Base-by-base conservation (phyloP, 2,888 invertebrate species). In the Alsophila aescularia region DNA sequence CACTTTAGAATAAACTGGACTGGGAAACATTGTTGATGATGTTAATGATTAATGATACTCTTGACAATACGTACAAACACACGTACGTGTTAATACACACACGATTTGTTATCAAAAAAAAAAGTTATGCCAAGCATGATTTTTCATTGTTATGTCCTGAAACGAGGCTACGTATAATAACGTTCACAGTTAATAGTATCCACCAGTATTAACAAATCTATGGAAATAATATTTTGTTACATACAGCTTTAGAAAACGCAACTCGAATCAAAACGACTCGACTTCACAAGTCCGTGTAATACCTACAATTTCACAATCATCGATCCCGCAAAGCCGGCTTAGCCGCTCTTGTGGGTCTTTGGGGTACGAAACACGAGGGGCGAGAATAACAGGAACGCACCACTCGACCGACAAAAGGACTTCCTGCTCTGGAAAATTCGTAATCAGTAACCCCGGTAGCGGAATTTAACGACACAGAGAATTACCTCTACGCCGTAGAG, bases 281-380 rank as follows among this genome's bases (percentile, higher is more conserved):
- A 45, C 47, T 39, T 36, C 16, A 43, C 58, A 69, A 70, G 69
- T 64, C 62, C 59, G 44, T 64, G 67, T 73, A 75, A 71, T 67
- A 70, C 63, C 57, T 66, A 66, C 66, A 67, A 64, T 75, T 73
- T 68, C 69, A 64, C 74, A 77, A 75, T 75, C 78, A 84, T 86
- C 81, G 85, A 79, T 82, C 82, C 72, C 72, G 73, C 75, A 83
- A 87, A 85, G 78, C 83, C 77, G 76, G 76, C 83, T 77, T 83
- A 83, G 79, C 72, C 70, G 74, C 76, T 77, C 77, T 80, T 73
- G 75, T 79, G 75, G 75, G 73, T 73, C 70, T 71, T 66, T 69
- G 66, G 73, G 67, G 69, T 58, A 67, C 67, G 67, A 59, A 72
- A 71, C 68, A 64, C 64, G 64, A 70, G 69, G 69, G 75, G 70